Base-by-base conservation (phyloP, 2,113 vertebrate genomes). In the Heliornis fulica region DNA sequence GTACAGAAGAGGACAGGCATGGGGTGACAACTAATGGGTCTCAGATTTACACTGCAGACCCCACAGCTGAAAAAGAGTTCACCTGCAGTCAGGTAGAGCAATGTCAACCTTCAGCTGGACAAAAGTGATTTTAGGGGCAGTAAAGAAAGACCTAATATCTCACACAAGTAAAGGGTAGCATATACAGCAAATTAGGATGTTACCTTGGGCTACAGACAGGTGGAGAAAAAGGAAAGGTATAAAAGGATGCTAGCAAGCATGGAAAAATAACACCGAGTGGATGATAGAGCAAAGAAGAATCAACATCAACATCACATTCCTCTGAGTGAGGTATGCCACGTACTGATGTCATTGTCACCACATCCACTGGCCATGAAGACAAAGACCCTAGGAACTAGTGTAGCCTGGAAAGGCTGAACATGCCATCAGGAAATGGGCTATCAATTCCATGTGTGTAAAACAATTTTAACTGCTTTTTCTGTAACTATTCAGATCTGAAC, bases 281-380 rank as follows among this genome's bases (percentile, higher is more conserved):
- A 15, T 46, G 2, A 0, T 1, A 68, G 29, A 17, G 3, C 0
- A 1, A 59, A 29, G 21, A 90, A 26, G 11, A 85, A 32, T 20
- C 34, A 48, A 6, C 3, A 64, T n/a, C 40, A 78, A 22, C 13
- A 25, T 48, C 28, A 23, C 3, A 11, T 57, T 81, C 69, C 14
- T 66, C 16, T 14, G 28, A 48, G 14, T 43, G 29, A 69, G 32
- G 17, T 32, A 28, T 12, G 20, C 17, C 68, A 56, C 8, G 9
- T 51, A 17, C 32, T 80, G 43, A 38, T 15, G 45, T 1, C 4
- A 7, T 28, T 15, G 13, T 15, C 38, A 46, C 17, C 26, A 64
- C 25, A n/a, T 10, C 9, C 28, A 32, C 14, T 53, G 45, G 9
- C 50, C 32, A 3, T 15, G 38, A 57, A 41, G 16, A 14, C 11